Conservation (phyloP, 1,140 invertebrate species). For the Drosophila obscura region DNA sequence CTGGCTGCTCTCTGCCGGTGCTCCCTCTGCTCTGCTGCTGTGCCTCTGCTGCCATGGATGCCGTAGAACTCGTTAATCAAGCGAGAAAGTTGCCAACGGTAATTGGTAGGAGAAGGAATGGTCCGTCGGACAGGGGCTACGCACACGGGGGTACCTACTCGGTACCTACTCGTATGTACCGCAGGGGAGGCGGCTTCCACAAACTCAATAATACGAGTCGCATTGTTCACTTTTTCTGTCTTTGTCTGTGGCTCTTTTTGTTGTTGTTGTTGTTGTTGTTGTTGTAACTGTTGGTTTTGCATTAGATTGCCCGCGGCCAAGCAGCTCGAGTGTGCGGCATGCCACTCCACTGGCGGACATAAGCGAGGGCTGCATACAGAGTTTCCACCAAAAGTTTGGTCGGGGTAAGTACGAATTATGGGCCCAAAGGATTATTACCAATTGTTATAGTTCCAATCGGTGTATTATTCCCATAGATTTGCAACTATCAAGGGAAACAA, state of each 20-base stretch:
- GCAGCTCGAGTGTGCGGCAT: constrained; percentile 18
- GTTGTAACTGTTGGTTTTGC: constrained; percentile 27
- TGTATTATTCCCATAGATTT: no score
- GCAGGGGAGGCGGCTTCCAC: constrained; percentile 23
- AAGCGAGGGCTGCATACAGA: not conserved
- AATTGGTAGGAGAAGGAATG: constrained; percentile 37
- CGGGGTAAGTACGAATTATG: no score
- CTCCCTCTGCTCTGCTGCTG: constrained; percentile 17
- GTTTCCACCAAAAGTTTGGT: no score
- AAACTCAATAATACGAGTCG: constrained; percentile 27
- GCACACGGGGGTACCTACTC: constrained; percentile 1
- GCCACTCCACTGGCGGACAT: constrained; percentile 7
- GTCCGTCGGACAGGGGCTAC: not conserved
- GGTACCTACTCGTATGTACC: not conserved
- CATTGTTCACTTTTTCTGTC: constrained; percentile 17
- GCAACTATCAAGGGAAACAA: no score
- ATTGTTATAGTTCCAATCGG: no score
- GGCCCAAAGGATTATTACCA: no score
- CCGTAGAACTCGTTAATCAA: constrained; percentile 80
- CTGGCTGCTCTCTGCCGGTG: constrained; percentile 16
- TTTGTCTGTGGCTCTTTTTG: constrained; percentile 12
- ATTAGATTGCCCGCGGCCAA: constrained; percentile 42
- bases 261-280: not conserved
- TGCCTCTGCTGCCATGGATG: constrained; percentile 45
- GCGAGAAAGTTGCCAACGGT: constrained; percentile 70